Conservation (phyloP, 2,113 vertebrate genomes). For the Verasper variegatus region DNA sequence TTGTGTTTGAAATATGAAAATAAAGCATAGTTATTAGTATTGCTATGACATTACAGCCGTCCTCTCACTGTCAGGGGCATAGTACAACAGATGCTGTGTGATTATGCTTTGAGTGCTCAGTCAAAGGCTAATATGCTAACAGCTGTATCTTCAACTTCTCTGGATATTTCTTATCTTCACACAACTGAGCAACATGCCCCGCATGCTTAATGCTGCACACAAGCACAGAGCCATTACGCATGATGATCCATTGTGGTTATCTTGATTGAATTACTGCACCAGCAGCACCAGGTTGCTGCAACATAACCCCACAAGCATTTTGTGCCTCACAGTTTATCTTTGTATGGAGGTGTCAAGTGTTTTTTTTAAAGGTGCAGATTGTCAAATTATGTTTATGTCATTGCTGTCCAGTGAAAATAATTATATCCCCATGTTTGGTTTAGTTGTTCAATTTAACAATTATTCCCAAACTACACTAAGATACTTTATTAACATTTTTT, state of each 20-base stretch:
- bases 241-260: neutral
- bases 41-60: neutral
- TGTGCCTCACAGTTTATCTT: neutral
- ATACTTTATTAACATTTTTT: no score
- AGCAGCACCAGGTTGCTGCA: neutral
- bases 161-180: conserved; percentile 14
- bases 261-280: conserved; percentile 3
- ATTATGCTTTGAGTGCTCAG: neutral
- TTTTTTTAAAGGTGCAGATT: neutral
- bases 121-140: conserved; percentile 7
- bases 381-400: no score
- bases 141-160: neutral
- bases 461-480: neutral
- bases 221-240: neutral
- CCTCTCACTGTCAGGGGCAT: neutral
- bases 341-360: neutral
- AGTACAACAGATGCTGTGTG: conserved; percentile 7
- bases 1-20: neutral
- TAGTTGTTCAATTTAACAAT: neutral
- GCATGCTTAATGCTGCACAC: neutral
- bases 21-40: neutral
- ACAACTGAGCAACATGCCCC: neutral
- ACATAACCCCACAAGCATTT: neutral
- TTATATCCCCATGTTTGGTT: no score
- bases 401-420: no score